Evolutionary conservation across 2,113 vertebrate species (phyloP).

Genomic region (Lophochroa leadbeateri): DNA sequence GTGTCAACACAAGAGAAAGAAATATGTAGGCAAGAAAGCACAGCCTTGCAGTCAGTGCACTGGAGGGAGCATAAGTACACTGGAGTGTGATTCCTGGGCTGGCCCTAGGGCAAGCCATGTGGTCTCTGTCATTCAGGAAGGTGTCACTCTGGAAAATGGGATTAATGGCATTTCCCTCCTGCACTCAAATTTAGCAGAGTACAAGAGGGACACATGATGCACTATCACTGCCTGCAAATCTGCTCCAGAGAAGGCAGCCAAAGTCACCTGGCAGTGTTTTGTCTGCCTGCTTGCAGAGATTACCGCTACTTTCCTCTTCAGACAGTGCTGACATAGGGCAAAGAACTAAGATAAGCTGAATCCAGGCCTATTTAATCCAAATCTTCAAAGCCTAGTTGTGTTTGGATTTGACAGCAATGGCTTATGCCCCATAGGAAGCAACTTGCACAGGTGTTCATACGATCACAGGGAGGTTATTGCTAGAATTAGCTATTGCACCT

Average conservation of each 20-base stretch:
- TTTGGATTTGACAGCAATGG: background rate
- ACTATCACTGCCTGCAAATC: background rate
- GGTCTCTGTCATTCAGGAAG: background rate
- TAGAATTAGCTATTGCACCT: background rate
- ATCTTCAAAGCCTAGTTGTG: background rate
- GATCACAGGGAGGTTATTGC: background rate
- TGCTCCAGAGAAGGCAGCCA: background rate
- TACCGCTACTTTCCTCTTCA: background rate
- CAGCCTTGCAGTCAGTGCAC: fast-evolving
- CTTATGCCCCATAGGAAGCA: background rate
- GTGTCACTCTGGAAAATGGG: background rate
- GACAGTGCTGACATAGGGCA: background rate
- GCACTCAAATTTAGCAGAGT: background rate
- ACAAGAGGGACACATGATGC: background rate
- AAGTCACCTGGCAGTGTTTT: background rate
- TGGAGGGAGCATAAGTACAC: background rate
- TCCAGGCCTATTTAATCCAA: background rate
- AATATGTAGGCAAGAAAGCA: background rate
- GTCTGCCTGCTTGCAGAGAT: background rate
- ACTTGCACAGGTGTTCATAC: background rate
- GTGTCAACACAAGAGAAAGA: background rate
- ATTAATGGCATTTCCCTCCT: background rate
- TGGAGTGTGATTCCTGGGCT: background rate
- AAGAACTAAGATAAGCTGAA: background rate
- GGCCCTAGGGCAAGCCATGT: background rate